These are phyloP conservation scores for Temnothorax curvispinosus DNA, from an alignment of 1,140 invertebrate species.

Conservation along the genomic window DNA sequence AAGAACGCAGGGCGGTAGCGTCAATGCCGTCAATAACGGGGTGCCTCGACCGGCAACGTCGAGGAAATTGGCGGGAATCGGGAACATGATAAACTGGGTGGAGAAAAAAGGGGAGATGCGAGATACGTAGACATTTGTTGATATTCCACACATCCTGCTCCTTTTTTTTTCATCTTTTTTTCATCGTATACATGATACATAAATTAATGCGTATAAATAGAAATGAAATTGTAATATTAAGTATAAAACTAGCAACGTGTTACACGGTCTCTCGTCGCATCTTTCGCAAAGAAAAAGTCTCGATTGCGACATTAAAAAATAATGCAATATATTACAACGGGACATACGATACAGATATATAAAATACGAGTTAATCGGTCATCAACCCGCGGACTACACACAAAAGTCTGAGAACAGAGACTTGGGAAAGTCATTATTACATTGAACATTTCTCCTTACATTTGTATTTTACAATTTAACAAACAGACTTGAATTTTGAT, in stretches of 20 bases:
- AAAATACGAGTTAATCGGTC: constrained; percentile 6
- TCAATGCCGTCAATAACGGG: neutral
- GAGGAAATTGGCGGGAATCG: neutral
- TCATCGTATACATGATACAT: constrained; percentile 20
- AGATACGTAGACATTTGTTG: constrained; percentile 8
- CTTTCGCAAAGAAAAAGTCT: neutral
- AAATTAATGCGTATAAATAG: constrained; percentile 38
- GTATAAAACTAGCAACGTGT: constrained; percentile 30
- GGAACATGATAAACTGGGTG: neutral
- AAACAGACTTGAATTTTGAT: neutral
- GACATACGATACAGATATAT: constrained; percentile 17
- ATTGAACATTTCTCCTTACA: neutral
- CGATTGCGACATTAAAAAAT: constrained; percentile 14
- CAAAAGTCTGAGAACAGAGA: neutral
- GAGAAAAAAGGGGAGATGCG: too few relatives aligned
- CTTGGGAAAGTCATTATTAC: neutral
- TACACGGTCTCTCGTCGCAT: constrained; percentile 3
- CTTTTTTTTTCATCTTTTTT: constrained; percentile 4
- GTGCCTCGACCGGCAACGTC: neutral
- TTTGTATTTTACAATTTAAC: neutral
- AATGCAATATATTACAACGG: constrained; percentile 1
- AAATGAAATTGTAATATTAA: constrained; percentile 39
- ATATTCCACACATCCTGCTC: constrained; percentile 27
- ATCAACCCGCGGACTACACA: neutral
- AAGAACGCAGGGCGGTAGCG: neutral